Conservation (phyloP, 2,797 vertebrate genomes). For the Lepilemur ruficaudatus region DNA sequence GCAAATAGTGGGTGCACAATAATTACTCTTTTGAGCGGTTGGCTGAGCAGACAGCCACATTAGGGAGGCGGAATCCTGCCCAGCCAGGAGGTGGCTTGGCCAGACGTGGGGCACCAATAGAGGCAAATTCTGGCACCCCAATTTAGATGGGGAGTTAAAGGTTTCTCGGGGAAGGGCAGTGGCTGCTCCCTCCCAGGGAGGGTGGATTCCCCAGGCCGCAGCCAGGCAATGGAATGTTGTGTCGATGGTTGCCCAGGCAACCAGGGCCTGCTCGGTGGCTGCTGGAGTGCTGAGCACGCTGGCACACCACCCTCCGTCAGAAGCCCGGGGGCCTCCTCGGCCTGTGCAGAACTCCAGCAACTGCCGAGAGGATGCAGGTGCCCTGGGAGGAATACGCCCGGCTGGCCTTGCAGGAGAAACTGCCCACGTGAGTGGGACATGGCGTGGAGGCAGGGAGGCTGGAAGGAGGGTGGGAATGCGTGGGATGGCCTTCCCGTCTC, state of each 20-base stretch:
- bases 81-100: background rate
- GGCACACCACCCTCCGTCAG: background rate
- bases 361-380: constrained; percentile 50
- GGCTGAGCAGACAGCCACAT: too few relatives aligned
- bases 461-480: background rate
- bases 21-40: background rate
- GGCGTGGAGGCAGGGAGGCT: accelerated
- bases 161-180: background rate
- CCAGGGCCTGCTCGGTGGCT: background rate
- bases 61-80: background rate
- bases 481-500: too few relatives aligned
- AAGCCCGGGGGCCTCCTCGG: background rate
- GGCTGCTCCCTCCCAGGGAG: background rate
- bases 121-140: background rate
- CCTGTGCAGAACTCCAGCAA: background rate
- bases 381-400: constrained; percentile 72
- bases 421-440: constrained; percentile 79
- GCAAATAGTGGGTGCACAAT: background rate
- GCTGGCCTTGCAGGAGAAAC: constrained; percentile 67
- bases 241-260: constrained; percentile 60
- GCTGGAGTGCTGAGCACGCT: background rate
- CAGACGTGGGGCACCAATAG: background rate
- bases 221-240: constrained; percentile 73
- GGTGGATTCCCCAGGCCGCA: background rate
- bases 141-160: background rate